Evolutionary conservation across 2,113 vertebrate species (phyloP).

Genomic region (Chamaetylas fuelleborni): DNA sequence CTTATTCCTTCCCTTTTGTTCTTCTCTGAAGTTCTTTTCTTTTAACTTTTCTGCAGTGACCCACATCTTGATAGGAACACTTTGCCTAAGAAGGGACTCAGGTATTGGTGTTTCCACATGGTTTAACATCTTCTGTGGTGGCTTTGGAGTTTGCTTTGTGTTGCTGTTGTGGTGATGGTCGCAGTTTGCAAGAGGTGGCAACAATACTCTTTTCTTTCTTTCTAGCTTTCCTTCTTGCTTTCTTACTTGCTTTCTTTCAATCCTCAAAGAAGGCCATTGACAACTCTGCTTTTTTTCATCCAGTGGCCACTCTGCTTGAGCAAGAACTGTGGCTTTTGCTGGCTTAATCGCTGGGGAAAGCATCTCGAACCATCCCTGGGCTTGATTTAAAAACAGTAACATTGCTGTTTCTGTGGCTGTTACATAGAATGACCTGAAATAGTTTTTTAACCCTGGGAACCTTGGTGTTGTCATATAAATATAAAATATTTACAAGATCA

Average conservation of each 20-base stretch:
- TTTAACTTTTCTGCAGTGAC: constrained; percentile 88
- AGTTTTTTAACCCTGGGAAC: not conserved
- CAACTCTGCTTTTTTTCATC: constrained; percentile 10
- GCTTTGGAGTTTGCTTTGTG: constrained; percentile 71
- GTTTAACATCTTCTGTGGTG: constrained; percentile 70
- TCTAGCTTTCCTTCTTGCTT: not conserved
- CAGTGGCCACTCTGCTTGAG: constrained; percentile 59
- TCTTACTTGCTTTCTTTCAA: not conserved
- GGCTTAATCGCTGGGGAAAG: constrained; percentile 37
- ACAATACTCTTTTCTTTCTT: not conserved
- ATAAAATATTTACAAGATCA: not conserved
- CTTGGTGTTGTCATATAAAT: not conserved
- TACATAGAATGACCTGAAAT: not conserved
- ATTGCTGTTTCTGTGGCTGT: constrained; percentile 1
- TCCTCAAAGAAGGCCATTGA: not conserved
- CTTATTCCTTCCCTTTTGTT: constrained; percentile 33
- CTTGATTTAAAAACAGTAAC: not conserved
- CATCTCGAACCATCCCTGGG: not conserved
- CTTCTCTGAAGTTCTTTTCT: constrained; percentile 86
- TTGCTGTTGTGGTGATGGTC: constrained; percentile 53
- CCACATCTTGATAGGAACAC: constrained; percentile 97
- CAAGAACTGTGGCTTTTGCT: constrained; percentile 57
- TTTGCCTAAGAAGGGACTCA: constrained; percentile 98
- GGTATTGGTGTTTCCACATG: constrained; percentile 81
- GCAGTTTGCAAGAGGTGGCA: constrained; percentile 63